Evolutionary conservation across 2,888 invertebrate species (phyloP), one percentile per base, ranked within the genome.

Genomic region (Thecocarcelia acutangulata): DNA sequence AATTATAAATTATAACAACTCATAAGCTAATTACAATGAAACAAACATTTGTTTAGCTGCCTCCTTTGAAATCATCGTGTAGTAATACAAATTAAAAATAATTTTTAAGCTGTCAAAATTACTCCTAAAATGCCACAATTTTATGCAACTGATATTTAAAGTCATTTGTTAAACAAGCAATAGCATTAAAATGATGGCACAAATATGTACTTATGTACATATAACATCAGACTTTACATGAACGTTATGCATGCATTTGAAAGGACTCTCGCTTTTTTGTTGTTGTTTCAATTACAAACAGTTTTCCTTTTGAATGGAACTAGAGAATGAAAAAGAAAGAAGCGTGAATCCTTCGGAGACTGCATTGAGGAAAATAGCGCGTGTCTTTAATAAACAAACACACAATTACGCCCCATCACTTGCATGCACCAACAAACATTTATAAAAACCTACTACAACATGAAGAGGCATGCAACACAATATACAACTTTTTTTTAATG

Each of bases 41-140:
- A 8, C 33, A 33, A 33, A 33, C 9, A 33, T 33, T 33, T 33
- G 9, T 33, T 19, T 56, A 21, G 9, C 8, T 9, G 42, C 33
- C 28, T 19, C n/a, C 33, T 8, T 54, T 52, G 12, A 42, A 42
- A 13, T 15, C 52, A 28, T 54, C 54, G 15, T 52, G 52, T 24
- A 66, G 42, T 66, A 54, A 12, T 42, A 54, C 15, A 66, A 66
- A 66, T 28, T 28, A 12, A 40, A 52, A 3, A 8, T 1, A 28
- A 40, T 5, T 24, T 40, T 17, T n/a, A n/a, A 42, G 28, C 42
- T 42, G 68, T 42, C 42, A 42, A 42, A 68, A 54, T 54, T 54
- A 68, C 21, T 13, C 42, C 15, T 54, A 42, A 66, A 66, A 54
- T 66, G 66, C 52, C 52, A 54, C 52, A 66, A 15, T 54, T 54